Base-by-base conservation (phyloP, 2,888 invertebrate genomes). In the Prosapia bicincta region DNA sequence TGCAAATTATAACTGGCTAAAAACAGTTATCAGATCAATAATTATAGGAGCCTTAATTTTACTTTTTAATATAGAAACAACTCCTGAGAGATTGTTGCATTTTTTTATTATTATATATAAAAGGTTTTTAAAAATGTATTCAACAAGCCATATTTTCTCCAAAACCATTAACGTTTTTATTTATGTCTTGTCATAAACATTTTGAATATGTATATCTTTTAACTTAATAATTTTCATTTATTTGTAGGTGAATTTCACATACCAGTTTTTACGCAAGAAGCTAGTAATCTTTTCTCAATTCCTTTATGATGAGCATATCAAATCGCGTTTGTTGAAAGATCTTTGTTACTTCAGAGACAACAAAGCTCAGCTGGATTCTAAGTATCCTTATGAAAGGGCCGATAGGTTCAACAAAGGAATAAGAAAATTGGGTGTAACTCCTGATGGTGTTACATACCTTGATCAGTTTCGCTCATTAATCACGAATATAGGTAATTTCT, bases 251-350 rank as follows among this genome's bases (percentile, higher is more conserved):
- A 97, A 97, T 83, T 95, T 94, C 81, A 94, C 95, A 0, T 97
- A 97, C 85, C 98, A 98, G 85, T 98, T 97, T 85, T 87, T 99
- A 79, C 90, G 95, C 80, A 93, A 95, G 81, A 97, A 98, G 85
- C 93, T 99, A 82, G 94, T 93, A 81, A 93, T 93, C 0, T 96
- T 99, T 84, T 98, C 98, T 0, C 98, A 98, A 85, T 99, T 99
- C 84, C 90, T 99, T 85, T 98, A 94, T 83, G 98, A 99, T 84
- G 99, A 99, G 85, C 97, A 97, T 83, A 97, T 99, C 71, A 98
- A 98, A 85, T 97, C 98, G 0, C 89, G 97, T 75, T 87, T 99
- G 1, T 89, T 96, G 79, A 96, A 97, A 85, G 98, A 98, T 84
- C 87, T 94, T 78, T 90, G 94, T 80, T 91, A 90, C 83, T 94